A percentile compares a stretch with the other conserved stretches of the same genome.
Conservation (phyloP, 92 coral and sea anemone genomes). For the Epizoanthus stellaris region DNA sequence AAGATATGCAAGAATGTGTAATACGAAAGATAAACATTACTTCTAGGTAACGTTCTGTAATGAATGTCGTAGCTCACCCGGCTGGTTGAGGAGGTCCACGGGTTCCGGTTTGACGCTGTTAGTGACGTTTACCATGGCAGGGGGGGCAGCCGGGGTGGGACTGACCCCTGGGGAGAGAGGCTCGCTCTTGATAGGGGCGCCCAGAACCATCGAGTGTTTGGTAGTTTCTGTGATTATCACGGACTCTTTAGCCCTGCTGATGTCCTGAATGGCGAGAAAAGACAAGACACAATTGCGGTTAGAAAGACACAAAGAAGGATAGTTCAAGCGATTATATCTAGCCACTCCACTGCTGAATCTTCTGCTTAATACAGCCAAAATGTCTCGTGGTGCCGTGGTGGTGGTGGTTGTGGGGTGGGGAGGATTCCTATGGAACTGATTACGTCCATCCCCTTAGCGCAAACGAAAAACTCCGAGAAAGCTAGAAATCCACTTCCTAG, state of each 20-base stretch:
- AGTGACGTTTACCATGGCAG: slow-evolving; percentile 82
- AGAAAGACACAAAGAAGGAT: neutral
- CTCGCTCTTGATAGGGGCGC: slow-evolving; percentile 53
- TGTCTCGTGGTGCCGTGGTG: too few relatives aligned
- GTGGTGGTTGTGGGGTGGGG: too few relatives aligned
- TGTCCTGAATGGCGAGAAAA: neutral
- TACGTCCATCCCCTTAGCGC: too few relatives aligned
- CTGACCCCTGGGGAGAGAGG: slow-evolving; percentile 74
- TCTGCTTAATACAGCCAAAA: too few relatives aligned
- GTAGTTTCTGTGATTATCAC: slow-evolving; percentile 15
- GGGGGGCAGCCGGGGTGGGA: slow-evolving; percentile 93
- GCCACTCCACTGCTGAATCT: too few relatives aligned
- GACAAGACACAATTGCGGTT: neutral
- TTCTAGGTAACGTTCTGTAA: too few relatives aligned
- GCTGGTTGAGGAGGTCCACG: slow-evolving; percentile 75
- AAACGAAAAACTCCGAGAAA: too few relatives aligned
- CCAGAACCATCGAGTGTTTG: slow-evolving; percentile 14
- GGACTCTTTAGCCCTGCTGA: neutral
- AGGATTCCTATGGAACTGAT: too few relatives aligned
- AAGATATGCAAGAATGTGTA: too few relatives aligned
- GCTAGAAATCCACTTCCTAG: too few relatives aligned
- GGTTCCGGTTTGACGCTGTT: slow-evolving; percentile 81
- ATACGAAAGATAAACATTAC: too few relatives aligned
- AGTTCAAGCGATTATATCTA: too few relatives aligned
- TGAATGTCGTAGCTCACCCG: slow-evolving; percentile 1